phyloP scores from a whole-genome alignment of 2,888 invertebrate genomes.

The Alloscopus bannaensis region DNA sequence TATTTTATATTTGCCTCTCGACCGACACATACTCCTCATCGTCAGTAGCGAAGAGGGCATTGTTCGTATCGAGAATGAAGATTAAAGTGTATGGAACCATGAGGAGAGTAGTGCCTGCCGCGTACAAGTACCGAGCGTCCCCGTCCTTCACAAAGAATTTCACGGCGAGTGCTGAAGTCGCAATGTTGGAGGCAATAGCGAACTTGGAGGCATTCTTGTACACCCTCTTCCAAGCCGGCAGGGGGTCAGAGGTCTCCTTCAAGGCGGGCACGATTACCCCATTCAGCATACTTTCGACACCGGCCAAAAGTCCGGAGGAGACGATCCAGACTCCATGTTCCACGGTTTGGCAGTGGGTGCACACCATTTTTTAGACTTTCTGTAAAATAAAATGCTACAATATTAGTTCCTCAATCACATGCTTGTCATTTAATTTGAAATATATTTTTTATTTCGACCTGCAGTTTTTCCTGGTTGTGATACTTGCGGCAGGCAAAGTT shows the following conservation, averaged over 20 bases:
- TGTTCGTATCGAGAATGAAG: slow-evolving; percentile 43
- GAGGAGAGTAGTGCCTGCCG: slow-evolving; percentile 33
- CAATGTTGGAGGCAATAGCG: slow-evolving; percentile 34
- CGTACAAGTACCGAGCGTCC: slow-evolving; percentile 38
- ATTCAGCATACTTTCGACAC: slow-evolving; percentile 41
- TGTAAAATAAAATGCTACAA: no score
- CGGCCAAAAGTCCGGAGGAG: slow-evolving; percentile 59
- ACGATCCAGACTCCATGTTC: slow-evolving; percentile 39
- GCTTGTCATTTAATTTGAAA: no score
- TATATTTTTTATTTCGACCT: no score
- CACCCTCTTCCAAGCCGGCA: slow-evolving; percentile 52
- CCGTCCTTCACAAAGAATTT: slow-evolving; percentile 32
- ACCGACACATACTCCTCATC: no score
- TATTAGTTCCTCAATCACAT: no score
- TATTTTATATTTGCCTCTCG: no score
- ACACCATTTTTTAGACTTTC: no score
- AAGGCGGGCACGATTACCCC: slow-evolving; percentile 49
- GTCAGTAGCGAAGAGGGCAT: slow-evolving; percentile 44
- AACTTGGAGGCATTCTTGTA: slow-evolving; percentile 59
- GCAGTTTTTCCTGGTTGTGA: no score
- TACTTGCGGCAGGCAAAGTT: no score
- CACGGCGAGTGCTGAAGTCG: slow-evolving; percentile 42
- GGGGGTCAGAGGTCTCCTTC: slow-evolving; percentile 48
- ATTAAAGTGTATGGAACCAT: slow-evolving; percentile 44
- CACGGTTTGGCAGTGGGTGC: no score